Evolutionary conservation across 2,888 invertebrate species (phyloP), one percentile per base, ranked within the genome.

Genomic region (Ditylenchus weischeri): DNA sequence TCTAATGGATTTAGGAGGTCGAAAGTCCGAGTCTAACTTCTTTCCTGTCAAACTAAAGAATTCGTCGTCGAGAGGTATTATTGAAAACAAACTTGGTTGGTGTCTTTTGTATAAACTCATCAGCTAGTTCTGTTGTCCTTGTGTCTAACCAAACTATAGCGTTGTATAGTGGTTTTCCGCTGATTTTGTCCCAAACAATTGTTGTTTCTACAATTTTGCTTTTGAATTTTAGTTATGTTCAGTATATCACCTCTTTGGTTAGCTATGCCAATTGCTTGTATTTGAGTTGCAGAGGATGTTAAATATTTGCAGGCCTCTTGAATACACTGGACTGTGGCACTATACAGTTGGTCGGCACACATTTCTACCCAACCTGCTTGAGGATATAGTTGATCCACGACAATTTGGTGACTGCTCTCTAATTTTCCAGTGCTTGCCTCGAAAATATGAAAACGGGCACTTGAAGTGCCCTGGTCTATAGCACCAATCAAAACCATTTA

Each of bases 91-190:
- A 74, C 76, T 76, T 71, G 11, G 73, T 72, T 4, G 69, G 69
- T 47, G 84, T 83, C 65, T 83, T 83, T 10, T 79, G 76, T 70
- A 93, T 85, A 65, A 93, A 89, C 69, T 89, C 88, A 82, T 95
- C 92, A 0, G 93, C 94, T 1, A 91, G 90, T 1, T 88, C 86
- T 75, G 90, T 89, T n/a, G 96, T 93, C 47, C 98, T 87, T 62
- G 90, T 90, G 84, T 98, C 98, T 82, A 92, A 90, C 98, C 98
- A 98, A 15, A 93, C 92, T 82, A 98, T 91, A 5, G 96, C 95
- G 84, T 94, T 93, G 84, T 92, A 89, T 29, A 96, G 86, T 0
- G 95, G 93, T 81, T 91, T 88, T 0, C 96, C 96, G 0, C 93
- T 94, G 0, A 86, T 85, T 77, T 89, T 90, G 84, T 98, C 93